Conservation (phyloP, 2,113 vertebrate species). For the Callipepla californica region DNA sequence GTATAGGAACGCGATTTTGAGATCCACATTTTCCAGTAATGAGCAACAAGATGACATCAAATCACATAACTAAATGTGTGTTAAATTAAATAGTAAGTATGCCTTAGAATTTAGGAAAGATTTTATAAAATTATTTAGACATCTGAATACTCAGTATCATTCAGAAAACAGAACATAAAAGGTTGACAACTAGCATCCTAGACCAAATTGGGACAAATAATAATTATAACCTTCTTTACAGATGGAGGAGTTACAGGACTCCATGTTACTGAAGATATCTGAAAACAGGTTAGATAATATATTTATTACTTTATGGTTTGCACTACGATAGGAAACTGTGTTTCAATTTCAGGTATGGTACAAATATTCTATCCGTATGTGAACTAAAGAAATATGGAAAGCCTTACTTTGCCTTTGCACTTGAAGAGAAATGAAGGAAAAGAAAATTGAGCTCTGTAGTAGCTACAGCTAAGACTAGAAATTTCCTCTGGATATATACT, state of each 20-base stretch:
- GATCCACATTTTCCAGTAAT: not conserved
- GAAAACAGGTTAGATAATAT: not conserved
- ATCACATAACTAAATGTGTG: not conserved
- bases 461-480: not conserved
- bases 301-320: not conserved
- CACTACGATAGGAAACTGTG: not conserved
- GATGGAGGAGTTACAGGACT: not conserved
- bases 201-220: not conserved
- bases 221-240: not conserved
- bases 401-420: not conserved
- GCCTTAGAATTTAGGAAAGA: rapidly evolving
- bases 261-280: not conserved
- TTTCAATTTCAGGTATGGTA: not conserved
- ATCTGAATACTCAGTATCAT: not conserved
- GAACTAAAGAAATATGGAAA: not conserved
- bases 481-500: not conserved
- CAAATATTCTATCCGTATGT: not conserved
- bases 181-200: not conserved
- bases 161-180: not conserved
- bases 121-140: not conserved
- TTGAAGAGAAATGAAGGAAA: not conserved
- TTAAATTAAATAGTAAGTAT: not conserved
- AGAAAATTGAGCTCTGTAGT: not conserved
- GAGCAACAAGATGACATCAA: not conserved
- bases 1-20: too few species aligned